phyloP scores from a whole-genome alignment of 2,113 vertebrate genomes.

The Tretioscincus oriximinensis region DNA sequence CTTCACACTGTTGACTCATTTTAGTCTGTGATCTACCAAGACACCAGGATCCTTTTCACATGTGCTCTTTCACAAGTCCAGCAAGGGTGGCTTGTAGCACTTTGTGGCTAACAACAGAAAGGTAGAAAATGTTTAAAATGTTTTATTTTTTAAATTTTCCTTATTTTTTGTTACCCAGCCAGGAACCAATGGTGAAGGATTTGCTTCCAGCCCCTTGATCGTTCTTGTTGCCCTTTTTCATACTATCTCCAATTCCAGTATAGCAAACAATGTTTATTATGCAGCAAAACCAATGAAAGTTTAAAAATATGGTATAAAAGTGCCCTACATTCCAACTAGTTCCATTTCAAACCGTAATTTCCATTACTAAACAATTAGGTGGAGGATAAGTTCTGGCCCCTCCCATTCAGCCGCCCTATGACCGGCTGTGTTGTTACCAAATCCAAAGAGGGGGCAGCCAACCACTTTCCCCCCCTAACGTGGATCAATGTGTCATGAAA shows the following conservation, averaged over 20 bases:
- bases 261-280: neutral
- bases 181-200: no score
- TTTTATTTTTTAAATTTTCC: no score
- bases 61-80: no score
- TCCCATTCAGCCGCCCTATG: conserved; percentile 3
- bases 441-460: conserved; percentile 11
- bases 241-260: neutral
- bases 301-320: neutral
- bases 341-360: conserved; percentile 12
- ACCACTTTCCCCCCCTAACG: conserved; percentile 28
- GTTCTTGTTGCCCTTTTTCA: no score
- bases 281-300: fast-evolving
- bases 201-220: no score
- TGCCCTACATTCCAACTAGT: neutral
- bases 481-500: conserved; percentile 53
- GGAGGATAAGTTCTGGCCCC: conserved; percentile 15
- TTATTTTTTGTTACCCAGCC: no score
- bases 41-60: no score
- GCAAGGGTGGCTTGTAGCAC: no score
- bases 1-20: no score
- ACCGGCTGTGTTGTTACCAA: neutral
- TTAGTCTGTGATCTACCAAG: no score
- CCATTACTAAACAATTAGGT: neutral
- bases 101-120: no score
- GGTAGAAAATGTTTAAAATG: no score